phyloP scores from a whole-genome alignment of 2,888 invertebrate species.

The Cantharis nigra region DNA sequence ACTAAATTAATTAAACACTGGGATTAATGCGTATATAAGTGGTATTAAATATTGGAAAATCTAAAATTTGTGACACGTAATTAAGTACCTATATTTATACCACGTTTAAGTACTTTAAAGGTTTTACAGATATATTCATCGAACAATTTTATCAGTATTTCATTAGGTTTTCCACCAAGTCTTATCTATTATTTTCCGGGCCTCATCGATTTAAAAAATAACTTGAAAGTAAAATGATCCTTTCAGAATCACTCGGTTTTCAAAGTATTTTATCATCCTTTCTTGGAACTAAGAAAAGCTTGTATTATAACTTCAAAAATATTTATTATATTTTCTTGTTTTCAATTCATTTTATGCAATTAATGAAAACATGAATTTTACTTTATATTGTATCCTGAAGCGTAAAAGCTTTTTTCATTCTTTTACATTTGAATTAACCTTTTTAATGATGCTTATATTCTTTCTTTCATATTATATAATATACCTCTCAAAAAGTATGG shows the following conservation, averaged over 20 bases:
- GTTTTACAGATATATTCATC: background rate
- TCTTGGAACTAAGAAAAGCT: background rate
- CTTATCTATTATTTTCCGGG: background rate
- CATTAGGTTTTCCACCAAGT: background rate
- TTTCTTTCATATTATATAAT: background rate
- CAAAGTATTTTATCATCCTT: background rate
- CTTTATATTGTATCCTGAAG: background rate
- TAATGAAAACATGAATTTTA: background rate
- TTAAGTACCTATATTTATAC: background rate
- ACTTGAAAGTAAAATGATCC: constrained; percentile 14
- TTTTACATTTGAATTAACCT: background rate
- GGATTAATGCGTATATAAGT: background rate
- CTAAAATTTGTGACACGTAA: background rate
- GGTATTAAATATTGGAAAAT: background rate
- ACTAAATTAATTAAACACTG: background rate
- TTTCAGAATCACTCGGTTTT: constrained; percentile 6
- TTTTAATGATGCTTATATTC: background rate
- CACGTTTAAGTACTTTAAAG: background rate
- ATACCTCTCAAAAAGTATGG: background rate
- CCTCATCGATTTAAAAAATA: constrained; percentile 3
- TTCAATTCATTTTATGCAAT: background rate
- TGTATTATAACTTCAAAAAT: background rate
- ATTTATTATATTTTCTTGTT: background rate
- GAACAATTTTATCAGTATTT: background rate
- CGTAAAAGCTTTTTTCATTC: background rate